Conservation (phyloP, 2,888 invertebrate genomes). For the Anticlea derivata region DNA sequence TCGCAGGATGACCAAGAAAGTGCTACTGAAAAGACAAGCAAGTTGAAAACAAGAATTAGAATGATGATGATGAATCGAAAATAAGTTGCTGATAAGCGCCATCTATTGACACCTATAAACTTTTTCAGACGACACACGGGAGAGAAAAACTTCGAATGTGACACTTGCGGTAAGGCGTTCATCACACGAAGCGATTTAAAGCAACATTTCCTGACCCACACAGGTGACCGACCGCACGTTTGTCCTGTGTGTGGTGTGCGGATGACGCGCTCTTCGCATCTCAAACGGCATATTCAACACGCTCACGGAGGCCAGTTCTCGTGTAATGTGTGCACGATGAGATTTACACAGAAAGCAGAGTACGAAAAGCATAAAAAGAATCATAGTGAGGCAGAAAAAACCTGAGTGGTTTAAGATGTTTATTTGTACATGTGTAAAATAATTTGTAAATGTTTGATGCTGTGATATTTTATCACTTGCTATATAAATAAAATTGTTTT, state of each 20-base stretch:
- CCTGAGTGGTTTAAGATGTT: neutral
- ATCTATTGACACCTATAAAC: neutral
- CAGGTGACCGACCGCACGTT: constrained; percentile 65
- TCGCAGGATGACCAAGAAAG: too few relatives aligned
- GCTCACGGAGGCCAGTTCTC: constrained; percentile 50
- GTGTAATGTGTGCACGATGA: constrained; percentile 51
- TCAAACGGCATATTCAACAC: constrained; percentile 67
- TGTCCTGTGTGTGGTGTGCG: constrained; percentile 70
- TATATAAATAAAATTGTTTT: too few relatives aligned
- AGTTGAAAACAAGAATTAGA: too few relatives aligned
- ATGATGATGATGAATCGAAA: too few relatives aligned
- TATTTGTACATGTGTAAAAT: too few relatives aligned
- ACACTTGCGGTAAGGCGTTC: constrained; percentile 67
- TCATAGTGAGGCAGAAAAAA: constrained; percentile 34
- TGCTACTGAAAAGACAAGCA: too few relatives aligned
- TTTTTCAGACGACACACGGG: constrained; percentile 74
- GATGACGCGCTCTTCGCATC: constrained; percentile 67
- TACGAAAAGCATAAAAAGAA: constrained; percentile 55
- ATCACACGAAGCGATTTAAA: constrained; percentile 76
- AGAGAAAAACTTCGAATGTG: constrained; percentile 75
- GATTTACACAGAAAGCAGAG: constrained; percentile 52
- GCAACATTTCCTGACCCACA: constrained; percentile 68
- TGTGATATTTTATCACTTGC: neutral
- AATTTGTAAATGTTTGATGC: neutral
- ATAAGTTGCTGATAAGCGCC: neutral